phyloP scores from a whole-genome alignment of 2,888 invertebrate genomes.

The Drosophila birchii region DNA sequence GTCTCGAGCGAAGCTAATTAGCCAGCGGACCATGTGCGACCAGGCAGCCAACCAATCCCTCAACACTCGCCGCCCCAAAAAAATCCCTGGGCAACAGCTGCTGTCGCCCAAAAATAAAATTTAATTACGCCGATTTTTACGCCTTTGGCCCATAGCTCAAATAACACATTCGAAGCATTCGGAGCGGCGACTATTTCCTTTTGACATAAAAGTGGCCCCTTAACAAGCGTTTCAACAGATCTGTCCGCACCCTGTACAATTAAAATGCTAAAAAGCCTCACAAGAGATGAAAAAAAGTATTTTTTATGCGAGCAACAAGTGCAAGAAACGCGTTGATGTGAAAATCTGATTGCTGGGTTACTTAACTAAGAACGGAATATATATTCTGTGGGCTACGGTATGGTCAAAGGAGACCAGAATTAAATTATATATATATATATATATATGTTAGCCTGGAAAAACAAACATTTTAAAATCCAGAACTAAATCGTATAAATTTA shows the following conservation, averaged over 20 bases:
- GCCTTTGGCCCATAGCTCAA: conserved; percentile 73
- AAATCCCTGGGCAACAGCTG: conserved; percentile 51
- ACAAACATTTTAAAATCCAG: not conserved
- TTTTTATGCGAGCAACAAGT: conserved; percentile 31
- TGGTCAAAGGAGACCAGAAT: not conserved
- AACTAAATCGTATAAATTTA: not conserved
- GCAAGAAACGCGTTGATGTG: not conserved
- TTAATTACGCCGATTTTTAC: conserved; percentile 77
- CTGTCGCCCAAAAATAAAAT: conserved; percentile 65
- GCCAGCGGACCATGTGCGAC: conserved; percentile 55
- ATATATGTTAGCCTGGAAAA: not conserved
- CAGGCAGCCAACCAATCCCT: conserved; percentile 57
- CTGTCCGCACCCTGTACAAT: conserved; percentile 70
- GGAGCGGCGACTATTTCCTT: conserved; percentile 52
- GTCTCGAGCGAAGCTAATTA: conserved; percentile 69
- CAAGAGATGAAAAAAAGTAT: conserved; percentile 12
- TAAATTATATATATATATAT: not conserved
- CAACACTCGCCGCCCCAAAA: conserved; percentile 56
- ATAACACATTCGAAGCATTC: conserved; percentile 55
- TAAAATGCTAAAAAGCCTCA: conserved; percentile 68
- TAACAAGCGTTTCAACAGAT: conserved; percentile 79
- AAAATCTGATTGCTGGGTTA: not conserved
- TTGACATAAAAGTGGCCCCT: conserved; percentile 74
- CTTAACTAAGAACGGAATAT: too few relatives aligned
- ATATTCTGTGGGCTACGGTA: not conserved